phyloP scores from a whole-genome alignment of 2,113 vertebrate genomes.

The Pionites leucogaster region DNA sequence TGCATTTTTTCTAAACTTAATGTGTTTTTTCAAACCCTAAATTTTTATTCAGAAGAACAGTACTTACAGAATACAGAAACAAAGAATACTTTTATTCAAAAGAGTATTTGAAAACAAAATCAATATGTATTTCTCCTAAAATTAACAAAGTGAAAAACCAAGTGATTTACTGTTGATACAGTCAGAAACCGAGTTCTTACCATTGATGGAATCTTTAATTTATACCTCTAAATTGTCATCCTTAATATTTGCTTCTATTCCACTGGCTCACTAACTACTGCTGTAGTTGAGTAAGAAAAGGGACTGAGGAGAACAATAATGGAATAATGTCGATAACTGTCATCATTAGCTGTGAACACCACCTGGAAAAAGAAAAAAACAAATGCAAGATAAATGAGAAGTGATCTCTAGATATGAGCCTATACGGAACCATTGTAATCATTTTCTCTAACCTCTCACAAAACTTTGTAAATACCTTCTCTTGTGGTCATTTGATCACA shows the following conservation, averaged over 20 bases:
- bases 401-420: neutral
- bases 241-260: constrained; percentile 36
- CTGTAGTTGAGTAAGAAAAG: constrained; percentile 86
- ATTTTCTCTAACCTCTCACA: neutral
- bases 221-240: neutral
- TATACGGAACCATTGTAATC: neutral
- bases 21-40: neutral
- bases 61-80: neutral
- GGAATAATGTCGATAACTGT: constrained; percentile 79
- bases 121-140: neutral
- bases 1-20: neutral
- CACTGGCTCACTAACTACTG: constrained; percentile 72
- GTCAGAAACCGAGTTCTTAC: neutral
- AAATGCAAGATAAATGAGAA: neutral
- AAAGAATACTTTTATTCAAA: neutral
- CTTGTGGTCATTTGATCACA: neutral
- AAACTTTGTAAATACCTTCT: neutral
- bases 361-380: constrained; percentile 72
- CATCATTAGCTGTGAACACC: constrained; percentile 83
- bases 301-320: constrained; percentile 84
- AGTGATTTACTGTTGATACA: neutral
- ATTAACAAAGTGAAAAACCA: neutral
- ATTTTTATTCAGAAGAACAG: neutral
- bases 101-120: neutral
- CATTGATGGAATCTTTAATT: neutral